A percentile compares a stretch with the other conserved stretches of the same genome.
Evolutionary conservation across 1,140 invertebrate species (phyloP).

Genomic region (Ceratina calcarata): DNA sequence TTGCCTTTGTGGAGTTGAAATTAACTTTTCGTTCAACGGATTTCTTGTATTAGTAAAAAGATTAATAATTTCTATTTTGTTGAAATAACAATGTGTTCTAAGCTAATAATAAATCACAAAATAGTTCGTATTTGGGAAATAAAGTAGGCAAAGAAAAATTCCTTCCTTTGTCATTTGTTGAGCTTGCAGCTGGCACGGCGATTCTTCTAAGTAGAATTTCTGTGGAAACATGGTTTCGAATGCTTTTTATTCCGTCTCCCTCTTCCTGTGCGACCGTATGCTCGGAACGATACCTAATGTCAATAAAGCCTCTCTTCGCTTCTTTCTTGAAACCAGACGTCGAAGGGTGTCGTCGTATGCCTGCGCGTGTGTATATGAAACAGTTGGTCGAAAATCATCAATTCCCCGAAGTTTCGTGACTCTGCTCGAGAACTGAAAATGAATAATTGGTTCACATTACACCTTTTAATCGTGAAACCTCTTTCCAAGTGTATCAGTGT

Average conservation of each 20-base stretch:
- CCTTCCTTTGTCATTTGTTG: not conserved
- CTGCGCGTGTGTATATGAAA: not conserved
- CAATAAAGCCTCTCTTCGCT: not conserved
- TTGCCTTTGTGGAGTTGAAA: too few relatives aligned
- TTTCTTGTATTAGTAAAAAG: too few relatives aligned
- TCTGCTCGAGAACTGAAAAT: not conserved
- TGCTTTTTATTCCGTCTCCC: too few relatives aligned
- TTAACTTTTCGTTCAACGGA: too few relatives aligned
- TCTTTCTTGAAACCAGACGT: not conserved
- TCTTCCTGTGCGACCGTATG: not conserved
- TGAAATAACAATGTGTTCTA: not conserved
- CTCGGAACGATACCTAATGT: not conserved
- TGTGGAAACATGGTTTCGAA: not conserved
- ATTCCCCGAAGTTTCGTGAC: too few relatives aligned
- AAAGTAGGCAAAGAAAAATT: not conserved
- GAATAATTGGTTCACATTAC: not conserved
- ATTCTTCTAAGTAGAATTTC: not conserved
- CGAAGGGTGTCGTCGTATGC: not conserved
- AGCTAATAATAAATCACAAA: not conserved
- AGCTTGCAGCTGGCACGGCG: not conserved
- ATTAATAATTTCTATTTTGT: not conserved
- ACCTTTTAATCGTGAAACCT: too few relatives aligned
- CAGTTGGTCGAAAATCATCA: not conserved
- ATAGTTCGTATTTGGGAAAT: not conserved
- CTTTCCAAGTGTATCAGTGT: too few relatives aligned